A percentile compares a stretch with the other conserved stretches of the same genome.
phyloP scores from a whole-genome alignment of 2,113 vertebrate species.

The Anas platyrhynchos region DNA sequence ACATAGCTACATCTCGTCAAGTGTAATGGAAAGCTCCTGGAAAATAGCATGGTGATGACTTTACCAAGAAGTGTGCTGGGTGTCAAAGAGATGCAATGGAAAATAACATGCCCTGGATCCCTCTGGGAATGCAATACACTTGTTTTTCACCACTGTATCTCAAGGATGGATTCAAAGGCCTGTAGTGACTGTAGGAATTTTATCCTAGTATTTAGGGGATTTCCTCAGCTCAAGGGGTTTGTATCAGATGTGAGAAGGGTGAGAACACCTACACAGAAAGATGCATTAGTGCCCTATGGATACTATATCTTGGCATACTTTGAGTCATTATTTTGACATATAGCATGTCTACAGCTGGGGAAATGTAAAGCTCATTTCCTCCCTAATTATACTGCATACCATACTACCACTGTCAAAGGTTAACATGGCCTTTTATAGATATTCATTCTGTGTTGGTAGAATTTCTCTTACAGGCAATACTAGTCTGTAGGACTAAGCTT shows the following conservation, averaged over 20 bases:
- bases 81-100: not conserved
- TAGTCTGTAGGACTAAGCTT: not conserved
- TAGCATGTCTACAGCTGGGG: not conserved
- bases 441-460: not conserved
- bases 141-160: not conserved
- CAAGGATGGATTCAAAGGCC: not conserved
- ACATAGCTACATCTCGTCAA: not conserved
- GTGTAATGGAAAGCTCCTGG: not conserved
- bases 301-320: not conserved
- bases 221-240: not conserved
- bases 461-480: not conserved
- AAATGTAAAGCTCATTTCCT: not conserved
- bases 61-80: not conserved
- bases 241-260: not conserved
- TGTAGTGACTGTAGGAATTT: not conserved
- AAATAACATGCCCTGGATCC: not conserved
- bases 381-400: not conserved
- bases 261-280: not conserved
- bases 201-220: not conserved
- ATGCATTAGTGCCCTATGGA: not conserved
- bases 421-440: not conserved
- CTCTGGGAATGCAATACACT: not conserved
- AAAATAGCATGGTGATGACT: not conserved
- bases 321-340: not conserved
- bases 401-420: not conserved